Percentiles rank a stretch among this genome's conserved stretches.
Evolutionary conservation across 2,888 invertebrate species (phyloP).

Genomic region (Drosophila glabriapex): DNA sequence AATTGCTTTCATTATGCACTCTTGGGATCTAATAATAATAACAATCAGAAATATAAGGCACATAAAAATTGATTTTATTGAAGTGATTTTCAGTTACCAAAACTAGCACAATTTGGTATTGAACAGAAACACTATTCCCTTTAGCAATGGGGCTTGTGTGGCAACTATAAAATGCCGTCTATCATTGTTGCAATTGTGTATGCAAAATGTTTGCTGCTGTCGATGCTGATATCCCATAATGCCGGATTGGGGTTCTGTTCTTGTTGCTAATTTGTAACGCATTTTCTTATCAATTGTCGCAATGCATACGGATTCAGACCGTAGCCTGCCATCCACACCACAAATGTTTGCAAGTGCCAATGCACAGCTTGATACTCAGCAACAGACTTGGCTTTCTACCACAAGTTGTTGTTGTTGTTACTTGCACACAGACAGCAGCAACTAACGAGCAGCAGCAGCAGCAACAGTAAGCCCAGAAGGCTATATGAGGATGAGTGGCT

Average conservation of each 20-base stretch:
- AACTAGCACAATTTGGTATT: neutral
- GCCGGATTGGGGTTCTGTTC: constrained; percentile 11
- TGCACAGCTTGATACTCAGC: constrained; percentile 57
- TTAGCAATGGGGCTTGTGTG: neutral
- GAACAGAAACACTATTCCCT: neutral
- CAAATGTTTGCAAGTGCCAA: constrained; percentile 14
- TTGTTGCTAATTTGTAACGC: constrained; percentile 70
- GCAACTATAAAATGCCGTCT: constrained; percentile 9
- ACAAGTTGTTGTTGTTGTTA: constrained; percentile 36
- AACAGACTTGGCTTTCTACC: constrained; percentile 66
- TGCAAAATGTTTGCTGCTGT: constrained; percentile 7
- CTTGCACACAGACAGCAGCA: constrained; percentile 17
- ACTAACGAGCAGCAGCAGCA: constrained; percentile 16
- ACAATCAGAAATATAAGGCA: neutral
- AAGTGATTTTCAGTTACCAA: neutral
- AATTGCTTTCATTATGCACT: neutral
- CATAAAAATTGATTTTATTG: neutral
- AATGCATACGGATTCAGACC: constrained; percentile 67
- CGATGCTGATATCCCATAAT: constrained; percentile 17
- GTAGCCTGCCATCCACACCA: neutral
- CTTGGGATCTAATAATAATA: neutral
- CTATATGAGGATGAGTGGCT: constrained; percentile 35
- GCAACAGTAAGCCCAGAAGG: constrained; percentile 21
- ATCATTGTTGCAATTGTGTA: constrained; percentile 5
- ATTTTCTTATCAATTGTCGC: constrained; percentile 78